A percentile compares a stretch with the other conserved stretches of the same genome.
phyloP scores from a whole-genome alignment of 2,797 vertebrate species.

The Rhyacichthys aspro region DNA sequence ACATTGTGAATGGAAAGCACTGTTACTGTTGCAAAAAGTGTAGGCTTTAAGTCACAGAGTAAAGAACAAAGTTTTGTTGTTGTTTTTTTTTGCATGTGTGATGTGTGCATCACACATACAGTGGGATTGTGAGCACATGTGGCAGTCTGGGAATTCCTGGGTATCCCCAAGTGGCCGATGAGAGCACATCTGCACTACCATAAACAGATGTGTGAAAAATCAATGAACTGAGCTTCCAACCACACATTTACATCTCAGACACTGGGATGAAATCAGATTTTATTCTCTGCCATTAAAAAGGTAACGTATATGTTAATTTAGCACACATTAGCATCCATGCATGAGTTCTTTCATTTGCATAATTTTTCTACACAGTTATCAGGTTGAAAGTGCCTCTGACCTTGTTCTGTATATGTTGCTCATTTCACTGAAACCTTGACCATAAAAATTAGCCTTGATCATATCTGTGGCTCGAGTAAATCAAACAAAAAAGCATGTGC shows the following conservation, averaged over 20 bases:
- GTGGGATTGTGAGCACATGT: conserved; percentile 18
- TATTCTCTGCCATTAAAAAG: not conserved
- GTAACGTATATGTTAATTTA: not conserved
- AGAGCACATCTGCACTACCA: not conserved
- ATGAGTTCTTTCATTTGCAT: not conserved
- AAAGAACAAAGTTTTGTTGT: conserved; percentile 44
- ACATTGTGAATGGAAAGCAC: conserved; percentile 47
- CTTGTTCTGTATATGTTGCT: conserved; percentile 20
- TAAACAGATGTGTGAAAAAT: conserved; percentile 12
- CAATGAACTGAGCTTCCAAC: conserved; percentile 5
- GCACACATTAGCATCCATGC: not conserved
- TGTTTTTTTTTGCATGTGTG: conserved; percentile 8
- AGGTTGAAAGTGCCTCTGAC: conserved; percentile 21
- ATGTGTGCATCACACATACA: conserved; percentile 10
- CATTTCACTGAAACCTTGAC: conserved; percentile 27
- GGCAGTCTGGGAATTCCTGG: conserved; percentile 2
- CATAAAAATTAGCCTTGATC: no score
- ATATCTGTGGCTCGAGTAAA: conserved; percentile 35
- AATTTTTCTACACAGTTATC: conserved; percentile 11
- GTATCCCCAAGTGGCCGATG: no score
- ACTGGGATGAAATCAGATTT: not conserved
- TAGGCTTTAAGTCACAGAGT: conserved; percentile 45
- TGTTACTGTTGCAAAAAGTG: conserved; percentile 41
- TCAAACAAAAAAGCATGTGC: conserved; percentile 24
- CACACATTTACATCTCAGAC: not conserved